Conservation (phyloP, 2,113 vertebrate species). For the Micronycteris hirsuta region DNA sequence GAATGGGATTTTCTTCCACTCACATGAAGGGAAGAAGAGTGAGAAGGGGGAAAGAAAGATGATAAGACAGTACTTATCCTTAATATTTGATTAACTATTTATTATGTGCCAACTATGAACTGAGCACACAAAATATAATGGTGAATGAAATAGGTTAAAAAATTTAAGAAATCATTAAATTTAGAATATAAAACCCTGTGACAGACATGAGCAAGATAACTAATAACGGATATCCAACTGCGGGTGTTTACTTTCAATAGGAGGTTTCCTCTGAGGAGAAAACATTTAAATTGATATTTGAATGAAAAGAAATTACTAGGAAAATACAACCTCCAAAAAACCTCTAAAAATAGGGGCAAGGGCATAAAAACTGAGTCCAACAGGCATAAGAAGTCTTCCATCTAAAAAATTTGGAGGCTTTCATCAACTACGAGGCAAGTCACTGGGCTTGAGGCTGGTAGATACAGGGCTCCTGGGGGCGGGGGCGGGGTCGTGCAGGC, state of each 20-base stretch:
- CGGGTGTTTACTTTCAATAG: neutral
- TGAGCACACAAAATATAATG: neutral
- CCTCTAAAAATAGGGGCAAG: neutral
- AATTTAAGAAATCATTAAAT: neutral
- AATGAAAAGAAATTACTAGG: neutral
- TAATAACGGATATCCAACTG: neutral
- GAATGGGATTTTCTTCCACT: neutral
- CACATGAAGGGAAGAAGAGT: neutral
- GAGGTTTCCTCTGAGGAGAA: neutral
- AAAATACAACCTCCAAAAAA: neutral
- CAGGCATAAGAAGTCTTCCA: neutral
- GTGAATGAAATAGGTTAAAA: neutral
- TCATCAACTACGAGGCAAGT: neutral
- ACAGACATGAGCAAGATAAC: neutral
- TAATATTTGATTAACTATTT: neutral
- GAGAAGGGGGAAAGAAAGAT: neutral
- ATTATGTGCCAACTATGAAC: neutral
- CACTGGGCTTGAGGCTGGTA: too few relatives aligned
- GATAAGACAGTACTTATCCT: neutral
- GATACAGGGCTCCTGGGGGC: fast-evolving
- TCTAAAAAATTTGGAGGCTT: neutral
- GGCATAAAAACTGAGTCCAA: neutral
- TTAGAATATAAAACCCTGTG: neutral
- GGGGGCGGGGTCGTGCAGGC: fast-evolving
- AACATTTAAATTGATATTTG: neutral